Base-by-base conservation (phyloP, 92 coral and sea anemone genomes). In the Pocillopora meandrina region DNA sequence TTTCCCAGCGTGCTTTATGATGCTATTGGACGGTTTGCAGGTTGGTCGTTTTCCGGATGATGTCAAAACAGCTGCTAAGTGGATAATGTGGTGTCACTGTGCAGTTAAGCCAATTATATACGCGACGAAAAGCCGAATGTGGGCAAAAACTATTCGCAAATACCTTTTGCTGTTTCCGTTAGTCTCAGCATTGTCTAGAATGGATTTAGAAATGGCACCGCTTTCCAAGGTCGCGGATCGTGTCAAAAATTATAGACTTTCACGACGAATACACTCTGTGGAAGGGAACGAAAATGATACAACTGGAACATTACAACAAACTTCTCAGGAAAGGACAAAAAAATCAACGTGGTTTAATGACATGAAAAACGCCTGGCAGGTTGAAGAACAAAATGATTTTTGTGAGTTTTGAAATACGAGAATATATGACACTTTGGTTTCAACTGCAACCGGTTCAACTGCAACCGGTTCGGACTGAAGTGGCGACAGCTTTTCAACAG, bases 51-150 rank as follows among this genome's bases (percentile, higher is more conserved):
- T 95, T 16, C 88, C 95, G 1, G 23, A 64, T 21, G 81, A 74
- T 15, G 64, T 95, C 14, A 89, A 86, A 62, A 90, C 92, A 10
- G 66, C 84, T 5, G 21, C 79, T 4, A 95, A 95, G 52, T 90
- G 94, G 94, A 71, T 92, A 21, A 95, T 95, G 98, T 95, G 95
- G 95, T 83, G 95, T 56, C 98, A 95, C 33, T 95, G 98, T 62
- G 21, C 82, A 0, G 86, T 95, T 14, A 95, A 95, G 61, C 98
- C 98, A 26, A n/a, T 77, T 11, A 86, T 93, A 36, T 93, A 90
- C 82, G 90, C 90, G 4, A 52, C 65, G 26, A 83, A 85, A 77
- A 84, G 72, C 67, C 57, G 66, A 42, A 18, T 61, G n/a, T 83
- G 79, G 87, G 34, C 73, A 36, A 66, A 66, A 58, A 52, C 16